Conservation (phyloP, 37 sponge, comb jelly and placozoan species). For the Hormiphora californensis region DNA sequence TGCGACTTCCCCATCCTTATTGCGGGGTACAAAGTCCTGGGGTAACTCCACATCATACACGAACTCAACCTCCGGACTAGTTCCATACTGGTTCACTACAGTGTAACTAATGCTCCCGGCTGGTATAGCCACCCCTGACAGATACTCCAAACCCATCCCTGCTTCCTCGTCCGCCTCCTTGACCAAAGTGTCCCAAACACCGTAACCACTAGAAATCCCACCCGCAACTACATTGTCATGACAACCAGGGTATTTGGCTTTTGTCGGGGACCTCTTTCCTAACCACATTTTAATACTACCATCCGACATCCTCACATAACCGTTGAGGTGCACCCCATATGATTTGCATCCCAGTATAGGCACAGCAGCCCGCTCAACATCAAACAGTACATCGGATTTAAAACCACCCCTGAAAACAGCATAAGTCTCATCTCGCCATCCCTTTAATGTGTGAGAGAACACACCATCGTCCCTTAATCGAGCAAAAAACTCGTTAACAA, state of each 20-base stretch:
- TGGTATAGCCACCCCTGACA: slow-evolving; percentile 57
- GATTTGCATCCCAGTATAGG: background rate
- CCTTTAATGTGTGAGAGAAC: slow-evolving; percentile 30
- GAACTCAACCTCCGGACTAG: slow-evolving; percentile 64
- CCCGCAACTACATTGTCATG: slow-evolving; percentile 62
- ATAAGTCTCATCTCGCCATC: slow-evolving; percentile 37
- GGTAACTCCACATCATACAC: slow-evolving; percentile 70
- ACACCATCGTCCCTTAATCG: background rate
- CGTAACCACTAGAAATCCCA: slow-evolving; percentile 42
- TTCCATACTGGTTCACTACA: slow-evolving; percentile 6
- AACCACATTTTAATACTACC: slow-evolving; percentile 63
- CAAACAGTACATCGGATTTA: slow-evolving; percentile 1
- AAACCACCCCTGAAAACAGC: slow-evolving; percentile 32
- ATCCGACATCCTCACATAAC: slow-evolving; percentile 50
- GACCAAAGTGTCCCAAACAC: slow-evolving; percentile 59
- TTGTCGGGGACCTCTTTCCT: slow-evolving; percentile 57
- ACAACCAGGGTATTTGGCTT: slow-evolving; percentile 66
- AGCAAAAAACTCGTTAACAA: background rate
- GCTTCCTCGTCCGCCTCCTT: slow-evolving; percentile 70
- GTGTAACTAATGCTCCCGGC: slow-evolving; percentile 64
- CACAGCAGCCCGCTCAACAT: slow-evolving; percentile 49
- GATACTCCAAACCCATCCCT: slow-evolving; percentile 41
- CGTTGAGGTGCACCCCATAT: slow-evolving; percentile 70
- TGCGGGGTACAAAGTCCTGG: slow-evolving; percentile 62
- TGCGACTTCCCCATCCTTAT: slow-evolving; percentile 65